Conservation (phyloP, 2,113 vertebrate species). For the Merops nubicus region DNA sequence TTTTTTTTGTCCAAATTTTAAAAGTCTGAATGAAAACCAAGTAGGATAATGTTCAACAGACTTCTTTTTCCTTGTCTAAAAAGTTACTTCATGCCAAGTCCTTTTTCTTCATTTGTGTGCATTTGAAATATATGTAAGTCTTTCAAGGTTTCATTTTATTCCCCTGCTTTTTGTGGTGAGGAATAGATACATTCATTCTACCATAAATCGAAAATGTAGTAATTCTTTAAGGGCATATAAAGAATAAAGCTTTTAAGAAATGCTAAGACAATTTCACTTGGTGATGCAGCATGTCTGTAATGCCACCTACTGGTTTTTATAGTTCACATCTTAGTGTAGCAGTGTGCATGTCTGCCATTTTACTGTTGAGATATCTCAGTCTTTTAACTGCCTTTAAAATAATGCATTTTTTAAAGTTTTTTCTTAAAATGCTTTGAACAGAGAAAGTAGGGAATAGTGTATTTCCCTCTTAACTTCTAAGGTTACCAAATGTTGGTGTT, state of each 20-base stretch:
- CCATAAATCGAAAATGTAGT: neutral
- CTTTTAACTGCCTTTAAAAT: neutral
- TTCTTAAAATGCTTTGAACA: neutral
- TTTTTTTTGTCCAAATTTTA: neutral
- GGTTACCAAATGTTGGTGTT: neutral
- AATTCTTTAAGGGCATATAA: neutral
- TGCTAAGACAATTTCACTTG: neutral
- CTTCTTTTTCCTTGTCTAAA: neutral
- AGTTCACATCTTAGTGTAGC: neutral
- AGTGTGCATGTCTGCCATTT: neutral
- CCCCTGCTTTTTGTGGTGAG: neutral
- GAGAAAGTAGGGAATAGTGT: neutral
- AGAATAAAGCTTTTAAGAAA: neutral
- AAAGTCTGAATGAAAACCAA: neutral
- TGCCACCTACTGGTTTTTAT: slow-evolving; percentile 34
- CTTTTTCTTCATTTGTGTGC: neutral
- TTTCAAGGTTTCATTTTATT: neutral
- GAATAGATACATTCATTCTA: neutral
- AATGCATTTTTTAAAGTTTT: neutral
- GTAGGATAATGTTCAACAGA: neutral
- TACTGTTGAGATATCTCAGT: neutral
- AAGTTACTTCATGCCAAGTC: neutral
- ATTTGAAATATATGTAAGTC: neutral
- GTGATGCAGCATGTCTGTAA: neutral
- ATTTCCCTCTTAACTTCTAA: neutral